These are phyloP conservation scores for Grantiella picta DNA, from an alignment of 2,113 vertebrate species.

Conservation along the genomic window DNA sequence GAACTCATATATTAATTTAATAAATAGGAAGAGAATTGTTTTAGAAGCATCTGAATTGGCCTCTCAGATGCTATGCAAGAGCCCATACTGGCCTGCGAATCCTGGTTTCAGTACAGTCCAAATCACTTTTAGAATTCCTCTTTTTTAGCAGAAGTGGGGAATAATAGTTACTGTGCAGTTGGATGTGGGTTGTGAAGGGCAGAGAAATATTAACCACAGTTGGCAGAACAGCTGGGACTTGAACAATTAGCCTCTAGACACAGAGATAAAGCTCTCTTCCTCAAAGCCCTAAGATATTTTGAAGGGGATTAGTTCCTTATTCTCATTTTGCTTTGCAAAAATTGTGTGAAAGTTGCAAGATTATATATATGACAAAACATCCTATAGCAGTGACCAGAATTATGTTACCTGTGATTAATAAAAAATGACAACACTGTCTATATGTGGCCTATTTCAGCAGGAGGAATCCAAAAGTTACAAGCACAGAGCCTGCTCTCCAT, in stretches of 20 bases:
- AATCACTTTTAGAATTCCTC: neutral
- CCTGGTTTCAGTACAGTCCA: neutral
- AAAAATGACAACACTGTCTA: conserved; percentile 10
- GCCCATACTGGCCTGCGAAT: neutral
- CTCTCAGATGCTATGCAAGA: neutral
- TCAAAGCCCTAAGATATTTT: conserved; percentile 1
- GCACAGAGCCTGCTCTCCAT: neutral
- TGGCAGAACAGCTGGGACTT: conserved; percentile 63
- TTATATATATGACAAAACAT: neutral
- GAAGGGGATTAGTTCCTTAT: conserved; percentile 6
- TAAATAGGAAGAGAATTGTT: neutral
- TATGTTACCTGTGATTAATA: conserved; percentile 50
- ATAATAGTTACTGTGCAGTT: neutral
- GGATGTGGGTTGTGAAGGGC: conserved; percentile 27
- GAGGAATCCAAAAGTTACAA: neutral
- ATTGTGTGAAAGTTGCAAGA: conserved; percentile 40
- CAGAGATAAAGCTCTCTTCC: neutral
- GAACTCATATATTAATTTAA: neutral
- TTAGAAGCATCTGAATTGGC: neutral
- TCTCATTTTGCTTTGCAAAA: conserved; percentile 51
- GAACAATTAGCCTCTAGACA: conserved; percentile 56
- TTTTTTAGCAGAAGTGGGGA: neutral
- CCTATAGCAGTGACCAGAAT: conserved; percentile 27
- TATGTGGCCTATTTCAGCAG: neutral
- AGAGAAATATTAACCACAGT: conserved; percentile 57